These are phyloP conservation scores for Drosophila incognita DNA, from an alignment of 2,888 invertebrate species.

Conservation along the genomic window DNA sequence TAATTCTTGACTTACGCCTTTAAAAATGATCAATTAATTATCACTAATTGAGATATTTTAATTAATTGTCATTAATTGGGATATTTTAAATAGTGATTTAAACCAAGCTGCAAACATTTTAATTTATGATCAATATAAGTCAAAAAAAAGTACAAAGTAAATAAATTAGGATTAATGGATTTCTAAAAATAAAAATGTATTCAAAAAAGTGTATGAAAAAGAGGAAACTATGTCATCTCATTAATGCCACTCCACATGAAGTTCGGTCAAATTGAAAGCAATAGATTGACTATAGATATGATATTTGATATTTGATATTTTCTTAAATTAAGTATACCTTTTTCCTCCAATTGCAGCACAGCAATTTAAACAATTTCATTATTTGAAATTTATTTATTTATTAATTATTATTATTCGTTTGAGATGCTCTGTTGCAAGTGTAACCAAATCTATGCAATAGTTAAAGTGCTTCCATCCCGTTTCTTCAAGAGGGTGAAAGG, in stretches of 20 bases:
- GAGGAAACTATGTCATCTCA: background rate
- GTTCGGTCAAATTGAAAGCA: background rate
- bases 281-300: background rate
- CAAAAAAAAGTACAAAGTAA: background rate
- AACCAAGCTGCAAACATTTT: background rate
- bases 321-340: background rate
- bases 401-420: background rate
- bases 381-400: background rate
- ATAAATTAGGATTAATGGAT: background rate
- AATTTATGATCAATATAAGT: background rate
- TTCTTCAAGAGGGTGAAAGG: background rate
- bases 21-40: background rate
- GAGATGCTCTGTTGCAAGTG: background rate
- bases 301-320: too few species aligned
- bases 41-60: background rate
- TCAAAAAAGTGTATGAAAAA: background rate
- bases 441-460: conserved; percentile 9
- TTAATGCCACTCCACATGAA: background rate
- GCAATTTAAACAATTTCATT: background rate
- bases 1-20: background rate
- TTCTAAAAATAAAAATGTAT: background rate
- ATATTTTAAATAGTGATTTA: background rate
- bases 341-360: background rate
- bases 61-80: too few species aligned
- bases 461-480: background rate